Evolutionary conservation across 2,113 vertebrate species (phyloP).

Genomic region (Heteronetta atricapilla): DNA sequence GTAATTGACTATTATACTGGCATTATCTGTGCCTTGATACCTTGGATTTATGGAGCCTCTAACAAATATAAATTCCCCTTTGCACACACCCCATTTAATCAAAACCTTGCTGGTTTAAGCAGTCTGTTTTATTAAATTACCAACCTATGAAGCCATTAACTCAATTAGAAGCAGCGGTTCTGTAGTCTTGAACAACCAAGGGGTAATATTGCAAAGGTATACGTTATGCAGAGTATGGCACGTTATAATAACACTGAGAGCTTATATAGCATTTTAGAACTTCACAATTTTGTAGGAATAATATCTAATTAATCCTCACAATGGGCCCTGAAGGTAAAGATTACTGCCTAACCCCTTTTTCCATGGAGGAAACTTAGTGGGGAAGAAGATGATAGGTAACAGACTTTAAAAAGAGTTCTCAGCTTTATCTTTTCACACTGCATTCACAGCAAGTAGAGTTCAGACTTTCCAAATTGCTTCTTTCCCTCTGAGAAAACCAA

Average conservation of each 20-base stretch:
- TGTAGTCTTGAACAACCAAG: slow-evolving; percentile 56
- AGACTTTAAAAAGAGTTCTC: neutral
- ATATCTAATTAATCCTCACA: slow-evolving; percentile 40
- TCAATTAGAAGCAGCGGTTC: slow-evolving; percentile 67
- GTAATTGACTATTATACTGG: neutral
- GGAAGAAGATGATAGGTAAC: neutral
- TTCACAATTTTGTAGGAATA: neutral
- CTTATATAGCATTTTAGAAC: slow-evolving; percentile 51
- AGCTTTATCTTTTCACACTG: neutral
- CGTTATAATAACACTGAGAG: slow-evolving; percentile 34
- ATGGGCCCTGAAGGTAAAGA: slow-evolving; percentile 16
- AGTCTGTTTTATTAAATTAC: slow-evolving; percentile 73
- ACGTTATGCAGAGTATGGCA: slow-evolving; percentile 17
- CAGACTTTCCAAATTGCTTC: neutral
- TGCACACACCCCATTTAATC: slow-evolving; percentile 65
- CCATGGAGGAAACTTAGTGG: neutral
- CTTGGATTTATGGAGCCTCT: slow-evolving; percentile 18
- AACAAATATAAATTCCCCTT: slow-evolving; percentile 62
- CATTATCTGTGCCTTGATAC: slow-evolving; percentile 24
- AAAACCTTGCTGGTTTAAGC: slow-evolving; percentile 72
- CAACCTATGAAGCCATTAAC: slow-evolving; percentile 69
- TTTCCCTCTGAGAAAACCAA: neutral
- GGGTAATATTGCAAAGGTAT: slow-evolving; percentile 19
- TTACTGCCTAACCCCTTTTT: slow-evolving; percentile 26
- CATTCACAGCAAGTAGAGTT: neutral